Base-by-base conservation (phyloP, 2,888 invertebrate genomes). In the Acholoe squamosa region DNA sequence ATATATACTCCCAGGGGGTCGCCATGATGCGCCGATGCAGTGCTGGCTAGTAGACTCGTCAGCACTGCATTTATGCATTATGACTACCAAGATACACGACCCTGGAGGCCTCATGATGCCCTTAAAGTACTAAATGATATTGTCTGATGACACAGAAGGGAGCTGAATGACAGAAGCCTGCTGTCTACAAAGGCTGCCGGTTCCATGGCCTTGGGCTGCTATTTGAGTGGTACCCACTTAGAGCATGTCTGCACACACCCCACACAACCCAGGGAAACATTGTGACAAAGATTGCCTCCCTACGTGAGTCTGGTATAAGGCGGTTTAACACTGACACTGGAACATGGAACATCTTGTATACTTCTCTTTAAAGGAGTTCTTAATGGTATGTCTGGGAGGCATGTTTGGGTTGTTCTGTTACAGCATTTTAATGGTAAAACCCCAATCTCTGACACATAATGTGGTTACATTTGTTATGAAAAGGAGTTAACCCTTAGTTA, bases 201-300 rank as follows among this genome's bases (percentile, higher is more conserved):
- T 7, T 14, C 1, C 61, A 19, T 61, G 61, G 22, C 61, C n/a
- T n/a, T n/a, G 61, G 61, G 61, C 61, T n/a, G 61, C 61, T n/a
- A 19, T 19, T 61, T 61, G 61, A 61, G 61, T 61, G 61, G 61
- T 61, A n/a, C n/a, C 61, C 61, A 61, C 61, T 61, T 61, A n/a
- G 19, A n/a, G 3, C 61, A 61, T 61, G 61, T 61, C 61, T 61
- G 61, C 61, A 61, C 61, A 61, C 61, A 61, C 61, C 5, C 61
- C n/a, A 61, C 22, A 61, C 12, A 61, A n/a, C 1, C 19, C 61
- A n/a, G 61, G n/a, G 61, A n/a, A 61, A 61, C 61, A 61, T 19
- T 3, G 22, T 19, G 61, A 61, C 61, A 61, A 61, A 61, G 33
- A 12, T 19, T 19, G 22, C 25, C 34, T 34, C 19, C 34, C 77